These are phyloP conservation scores for Meiosimyza platycephala DNA, from an alignment of 2,888 invertebrate genomes.

Conservation along the genomic window DNA sequence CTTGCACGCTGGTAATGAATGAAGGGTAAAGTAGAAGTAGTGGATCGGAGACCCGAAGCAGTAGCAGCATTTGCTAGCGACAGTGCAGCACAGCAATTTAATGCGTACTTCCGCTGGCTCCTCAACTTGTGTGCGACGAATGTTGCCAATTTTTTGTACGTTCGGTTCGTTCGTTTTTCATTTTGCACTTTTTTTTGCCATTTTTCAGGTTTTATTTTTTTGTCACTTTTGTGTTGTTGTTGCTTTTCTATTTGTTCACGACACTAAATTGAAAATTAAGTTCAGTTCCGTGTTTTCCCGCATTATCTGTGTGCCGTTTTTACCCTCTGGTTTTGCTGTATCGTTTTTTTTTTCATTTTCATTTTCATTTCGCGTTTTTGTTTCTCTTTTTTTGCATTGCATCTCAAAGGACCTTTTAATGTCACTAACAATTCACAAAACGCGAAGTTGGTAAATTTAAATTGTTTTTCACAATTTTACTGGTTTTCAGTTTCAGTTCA, in stretches of 20 bases:
- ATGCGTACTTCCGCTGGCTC: constrained; percentile 19
- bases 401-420: constrained; percentile 38
- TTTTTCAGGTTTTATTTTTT: constrained; percentile 25
- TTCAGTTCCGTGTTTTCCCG: constrained; percentile 38
- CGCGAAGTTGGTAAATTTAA: constrained; percentile 41
- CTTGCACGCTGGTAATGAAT: constrained; percentile 17
- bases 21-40: no score
- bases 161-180: neutral
- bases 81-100: neutral
- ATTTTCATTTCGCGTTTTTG: neutral
- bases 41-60: no score
- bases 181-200: neutral
- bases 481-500: constrained; percentile 24
- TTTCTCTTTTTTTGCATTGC: constrained; percentile 8
- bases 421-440: constrained; percentile 40
- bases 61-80: neutral
- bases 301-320: constrained; percentile 17
- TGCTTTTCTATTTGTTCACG: constrained; percentile 32
- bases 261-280: constrained; percentile 44
- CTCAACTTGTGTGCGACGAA: neutral
- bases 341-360: neutral
- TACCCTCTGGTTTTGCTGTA: no score
- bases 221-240: constrained; percentile 15
- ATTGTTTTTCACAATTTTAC: constrained; percentile 38
- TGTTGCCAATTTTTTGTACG: constrained; percentile 11